Conservation (phyloP, 1,140 invertebrate species). For the Lepidurus couesii region DNA sequence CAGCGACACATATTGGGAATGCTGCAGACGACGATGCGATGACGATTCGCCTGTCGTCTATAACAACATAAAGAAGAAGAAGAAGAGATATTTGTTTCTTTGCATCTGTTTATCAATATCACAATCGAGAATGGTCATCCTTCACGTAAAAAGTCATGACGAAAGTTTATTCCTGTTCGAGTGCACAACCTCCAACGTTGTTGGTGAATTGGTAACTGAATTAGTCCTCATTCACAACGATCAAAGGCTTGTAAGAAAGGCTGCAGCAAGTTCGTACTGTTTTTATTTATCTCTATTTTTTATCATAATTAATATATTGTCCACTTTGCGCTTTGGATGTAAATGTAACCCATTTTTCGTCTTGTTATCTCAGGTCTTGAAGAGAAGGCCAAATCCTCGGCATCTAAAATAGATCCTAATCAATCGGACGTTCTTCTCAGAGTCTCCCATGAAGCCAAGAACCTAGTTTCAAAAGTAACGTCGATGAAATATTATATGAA, state of each 20-base stretch:
- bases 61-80: too few species aligned
- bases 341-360: too few species aligned
- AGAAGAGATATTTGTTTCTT: too few species aligned
- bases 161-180: conserved; percentile 24
- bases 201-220: neutral
- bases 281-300: neutral
- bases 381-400: neutral
- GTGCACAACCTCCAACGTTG: neutral
- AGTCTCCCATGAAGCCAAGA: neutral
- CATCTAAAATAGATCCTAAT: neutral
- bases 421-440: neutral
- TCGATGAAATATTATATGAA: neutral
- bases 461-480: neutral
- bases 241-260: neutral
- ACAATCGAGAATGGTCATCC: too few species aligned
- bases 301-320: neutral
- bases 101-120: neutral
- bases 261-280: neutral
- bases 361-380: neutral
- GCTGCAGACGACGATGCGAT: too few species aligned
- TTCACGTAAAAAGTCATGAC: conserved; percentile 9
- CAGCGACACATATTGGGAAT: too few species aligned
- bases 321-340: too few species aligned
- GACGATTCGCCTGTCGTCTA: too few species aligned
- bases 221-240: neutral